These are phyloP conservation scores for Drosophila gunungcola DNA, from an alignment of 1,140 invertebrate genomes.

Conservation along the genomic window DNA sequence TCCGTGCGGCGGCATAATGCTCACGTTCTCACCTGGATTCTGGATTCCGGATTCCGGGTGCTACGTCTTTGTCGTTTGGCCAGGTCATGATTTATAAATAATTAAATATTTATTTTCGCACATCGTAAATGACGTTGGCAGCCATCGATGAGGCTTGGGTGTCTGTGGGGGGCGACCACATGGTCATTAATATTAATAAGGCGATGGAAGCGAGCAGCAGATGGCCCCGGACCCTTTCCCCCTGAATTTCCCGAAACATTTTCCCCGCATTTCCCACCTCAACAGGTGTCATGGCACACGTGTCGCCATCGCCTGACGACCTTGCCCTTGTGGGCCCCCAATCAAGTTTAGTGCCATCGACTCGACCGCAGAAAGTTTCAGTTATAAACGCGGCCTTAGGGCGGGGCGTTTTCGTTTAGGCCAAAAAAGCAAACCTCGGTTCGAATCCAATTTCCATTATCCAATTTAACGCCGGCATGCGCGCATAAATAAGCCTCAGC, in stretches of 20 bases:
- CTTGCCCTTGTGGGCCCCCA: slow-evolving; percentile 41
- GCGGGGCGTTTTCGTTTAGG: slow-evolving; percentile 32
- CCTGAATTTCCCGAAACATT: neutral
- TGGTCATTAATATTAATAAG: slow-evolving; percentile 81
- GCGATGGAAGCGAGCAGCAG: slow-evolving; percentile 44
- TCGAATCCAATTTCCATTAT: slow-evolving; percentile 80
- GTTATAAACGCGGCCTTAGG: slow-evolving; percentile 5
- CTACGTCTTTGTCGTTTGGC: slow-evolving; percentile 35
- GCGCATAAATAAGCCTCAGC: slow-evolving; percentile 58
- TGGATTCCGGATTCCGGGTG: slow-evolving; percentile 1
- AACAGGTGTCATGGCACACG: slow-evolving; percentile 71
- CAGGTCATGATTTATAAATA: slow-evolving; percentile 80
- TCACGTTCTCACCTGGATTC: slow-evolving; percentile 28
- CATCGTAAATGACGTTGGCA: slow-evolving; percentile 71
- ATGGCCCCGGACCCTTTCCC: slow-evolving; percentile 13
- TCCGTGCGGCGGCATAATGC: slow-evolving; percentile 8
- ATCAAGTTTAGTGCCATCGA: slow-evolving; percentile 72
- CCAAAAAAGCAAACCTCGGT: slow-evolving; percentile 39
- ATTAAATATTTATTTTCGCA: slow-evolving; percentile 82
- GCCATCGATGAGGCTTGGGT: slow-evolving; percentile 32
- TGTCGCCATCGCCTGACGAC: slow-evolving; percentile 36
- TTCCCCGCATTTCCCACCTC: slow-evolving; percentile 42
- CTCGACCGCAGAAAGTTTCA: slow-evolving; percentile 46
- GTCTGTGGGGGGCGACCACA: slow-evolving; percentile 25
- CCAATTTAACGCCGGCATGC: slow-evolving; percentile 75